A percentile compares a stretch with the other conserved stretches of the same genome.
phyloP scores from a whole-genome alignment of 2,888 invertebrate genomes.

The Agonum fuliginosum region DNA sequence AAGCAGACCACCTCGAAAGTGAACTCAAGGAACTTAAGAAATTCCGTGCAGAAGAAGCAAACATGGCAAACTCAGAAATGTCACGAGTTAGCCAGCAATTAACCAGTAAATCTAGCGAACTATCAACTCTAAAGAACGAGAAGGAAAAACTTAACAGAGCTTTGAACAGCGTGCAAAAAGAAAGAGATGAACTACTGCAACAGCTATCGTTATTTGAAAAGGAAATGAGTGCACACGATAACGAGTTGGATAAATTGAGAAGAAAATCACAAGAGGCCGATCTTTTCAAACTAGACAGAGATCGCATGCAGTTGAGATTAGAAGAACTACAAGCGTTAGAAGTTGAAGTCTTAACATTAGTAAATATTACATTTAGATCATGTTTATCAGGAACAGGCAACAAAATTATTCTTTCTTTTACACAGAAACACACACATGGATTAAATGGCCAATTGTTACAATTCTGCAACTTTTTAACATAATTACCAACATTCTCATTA shows the following conservation, averaged over 20 bases:
- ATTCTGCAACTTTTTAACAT: too few relatives aligned
- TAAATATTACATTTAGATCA: too few relatives aligned
- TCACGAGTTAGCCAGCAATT: background rate
- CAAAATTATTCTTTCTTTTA: too few relatives aligned
- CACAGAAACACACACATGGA: too few relatives aligned
- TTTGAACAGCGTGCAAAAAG: conserved; percentile 68
- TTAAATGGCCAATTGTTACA: too few relatives aligned
- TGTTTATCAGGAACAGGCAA: too few relatives aligned
- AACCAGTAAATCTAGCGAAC: background rate
- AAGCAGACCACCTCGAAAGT: conserved; percentile 24
- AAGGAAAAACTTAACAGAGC: conserved; percentile 60
- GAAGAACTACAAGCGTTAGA: conserved; percentile 68
- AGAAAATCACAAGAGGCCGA: conserved; percentile 68
- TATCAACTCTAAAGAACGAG: conserved; percentile 9
- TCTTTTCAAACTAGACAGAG: conserved; percentile 68
- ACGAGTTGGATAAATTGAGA: conserved; percentile 62
- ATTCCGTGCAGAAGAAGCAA: background rate
- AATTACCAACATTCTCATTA: too few relatives aligned
- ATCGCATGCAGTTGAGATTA: conserved; percentile 64
- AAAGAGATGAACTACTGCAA: conserved; percentile 70
- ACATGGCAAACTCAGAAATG: conserved; percentile 4
- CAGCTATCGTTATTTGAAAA: conserved; percentile 64
- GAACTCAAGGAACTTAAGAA: background rate
- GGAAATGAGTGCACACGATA: conserved; percentile 61
- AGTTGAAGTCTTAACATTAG: conserved; percentile 63